Evolutionary conservation across 1,140 invertebrate genomes (phyloP), one percentile per base, ranked within the genome.

Genomic region (Drosophila ficusphila): DNA sequence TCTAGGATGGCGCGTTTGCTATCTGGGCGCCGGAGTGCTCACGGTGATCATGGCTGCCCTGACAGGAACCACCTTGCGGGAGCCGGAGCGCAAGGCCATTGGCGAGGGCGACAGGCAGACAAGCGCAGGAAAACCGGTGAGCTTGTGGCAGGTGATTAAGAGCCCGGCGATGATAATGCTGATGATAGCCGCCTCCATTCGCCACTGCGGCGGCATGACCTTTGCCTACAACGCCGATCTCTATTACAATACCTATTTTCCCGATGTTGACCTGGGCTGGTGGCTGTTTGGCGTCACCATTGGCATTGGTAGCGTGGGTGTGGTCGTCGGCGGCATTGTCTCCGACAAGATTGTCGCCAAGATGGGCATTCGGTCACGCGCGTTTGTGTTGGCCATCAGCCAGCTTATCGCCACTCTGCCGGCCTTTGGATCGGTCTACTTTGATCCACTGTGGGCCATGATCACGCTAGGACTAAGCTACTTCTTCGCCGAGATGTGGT

Each of bases 401-500:
- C 95, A 98, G 93, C 91, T 98, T 44, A 93, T 98, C 33, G 95
- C 97, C 4, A 97, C 97, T 3, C 95, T 97, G 1, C 96, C 96
- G 64, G 97, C 97, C 8, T 97, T 97, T 83, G 97, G 97, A 8
- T 97, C 97, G 3, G 95, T 98, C 1, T 96, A 96, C 73, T 96
- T 97, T 76, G 93, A 94, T 34, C 96, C 97, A 1, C 93, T 96
- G 0, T 95, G 95, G 92, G 96, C 97, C 6, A 97, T 98, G 94
- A 95, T 97, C 46, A 97, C 96, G 0, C 93, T 97, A 4, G 96
- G 96, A 7, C 93, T 96, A 64, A 96, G 96, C 1, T 97, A 97
- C 78, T 95, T 97, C 92, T 97, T 97, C 75, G 96, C 96, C 89
- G 96, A 98, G 92, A 97, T 97, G 96, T 97, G 96, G 96, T 97